Conservation (phyloP, 2,888 invertebrate genomes). For the Hypena proboscidalis region DNA sequence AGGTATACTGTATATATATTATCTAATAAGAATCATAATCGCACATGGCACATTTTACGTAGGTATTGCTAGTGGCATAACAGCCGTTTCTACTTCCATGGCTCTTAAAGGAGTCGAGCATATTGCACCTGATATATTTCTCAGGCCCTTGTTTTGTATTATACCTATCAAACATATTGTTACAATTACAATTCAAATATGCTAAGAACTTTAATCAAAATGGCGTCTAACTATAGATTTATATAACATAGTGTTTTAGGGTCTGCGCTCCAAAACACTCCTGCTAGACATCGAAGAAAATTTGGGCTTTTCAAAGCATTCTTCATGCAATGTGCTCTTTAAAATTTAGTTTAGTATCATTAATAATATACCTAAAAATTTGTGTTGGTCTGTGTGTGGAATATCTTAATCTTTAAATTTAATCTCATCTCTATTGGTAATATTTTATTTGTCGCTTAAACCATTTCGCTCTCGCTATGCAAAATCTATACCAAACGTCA, state of each 20-base stretch:
- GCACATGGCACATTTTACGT: no score
- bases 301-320: constrained; percentile 20
- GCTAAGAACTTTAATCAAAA: constrained; percentile 28
- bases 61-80: constrained; percentile 14
- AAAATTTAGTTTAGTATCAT: constrained; percentile 8
- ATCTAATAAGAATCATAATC: no score
- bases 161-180: no score
- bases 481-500: no score
- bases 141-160: constrained; percentile 23
- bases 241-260: constrained; percentile 24
- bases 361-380: constrained; percentile 4
- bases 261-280: constrained; percentile 19
- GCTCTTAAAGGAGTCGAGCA: constrained; percentile 30
- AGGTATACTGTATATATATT: no score
- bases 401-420: no score
- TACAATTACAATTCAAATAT: no score
- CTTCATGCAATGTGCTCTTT: constrained; percentile 12
- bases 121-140: constrained; percentile 27
- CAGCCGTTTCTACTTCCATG: constrained; percentile 18
- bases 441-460: no score
- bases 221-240: constrained; percentile 13
- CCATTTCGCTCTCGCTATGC: no score
- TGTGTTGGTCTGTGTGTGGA: no score
- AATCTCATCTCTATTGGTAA: no score
- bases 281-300: constrained; percentile 22